Conservation (phyloP, 2,797 vertebrate species). For the Eulemur mongoz region DNA sequence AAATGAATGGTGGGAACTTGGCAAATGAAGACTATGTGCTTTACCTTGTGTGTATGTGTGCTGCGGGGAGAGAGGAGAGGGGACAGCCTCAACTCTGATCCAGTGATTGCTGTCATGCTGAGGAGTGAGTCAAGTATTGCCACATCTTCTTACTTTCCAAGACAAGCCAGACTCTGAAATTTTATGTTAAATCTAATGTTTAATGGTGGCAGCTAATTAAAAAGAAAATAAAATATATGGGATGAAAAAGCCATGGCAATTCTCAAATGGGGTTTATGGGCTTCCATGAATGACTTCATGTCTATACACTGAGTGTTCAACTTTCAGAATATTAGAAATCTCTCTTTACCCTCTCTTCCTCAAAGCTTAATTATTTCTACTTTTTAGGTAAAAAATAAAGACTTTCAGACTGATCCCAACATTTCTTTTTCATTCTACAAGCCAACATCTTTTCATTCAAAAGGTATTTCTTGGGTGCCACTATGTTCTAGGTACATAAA, state of each 20-base stretch:
- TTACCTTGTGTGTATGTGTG: not conserved
- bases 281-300: not conserved
- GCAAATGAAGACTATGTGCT: not conserved
- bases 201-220: not conserved
- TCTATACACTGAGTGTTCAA: not conserved
- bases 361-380: not conserved
- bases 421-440: not conserved
- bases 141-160: not conserved
- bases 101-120: not conserved
- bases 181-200: not conserved
- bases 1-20: not conserved
- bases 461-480: not conserved
- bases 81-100: not conserved
- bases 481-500: not conserved
- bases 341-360: not conserved
- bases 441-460: not conserved
- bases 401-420: not conserved
- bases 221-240: not conserved
- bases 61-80: not conserved
- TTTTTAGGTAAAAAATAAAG: not conserved
- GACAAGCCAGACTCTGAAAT: not conserved
- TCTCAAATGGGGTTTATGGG: not conserved
- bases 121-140: not conserved
- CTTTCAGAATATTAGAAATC: not conserved
- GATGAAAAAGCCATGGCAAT: not conserved